Percentiles rank a stretch among this genome's conserved stretches.
These are phyloP conservation scores for Dicrurus megarhynchus DNA, from an alignment of 2,113 vertebrate genomes.

Conservation along the genomic window DNA sequence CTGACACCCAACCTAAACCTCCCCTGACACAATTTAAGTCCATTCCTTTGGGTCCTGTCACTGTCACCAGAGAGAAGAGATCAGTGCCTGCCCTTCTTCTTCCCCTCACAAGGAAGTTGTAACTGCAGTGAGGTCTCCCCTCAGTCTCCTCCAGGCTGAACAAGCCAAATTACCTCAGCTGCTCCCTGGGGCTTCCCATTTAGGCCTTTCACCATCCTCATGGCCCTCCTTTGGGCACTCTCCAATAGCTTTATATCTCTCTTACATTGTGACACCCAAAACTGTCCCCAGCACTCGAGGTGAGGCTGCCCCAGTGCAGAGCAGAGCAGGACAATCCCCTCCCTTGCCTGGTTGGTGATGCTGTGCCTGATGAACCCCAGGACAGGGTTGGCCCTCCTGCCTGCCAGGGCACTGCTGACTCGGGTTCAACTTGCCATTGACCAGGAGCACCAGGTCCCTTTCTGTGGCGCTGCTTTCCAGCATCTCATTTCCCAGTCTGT, in stretches of 20 bases:
- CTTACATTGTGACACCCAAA: not conserved
- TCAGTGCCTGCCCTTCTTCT: not conserved
- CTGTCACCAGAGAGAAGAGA: not conserved
- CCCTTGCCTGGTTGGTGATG: fast-evolving
- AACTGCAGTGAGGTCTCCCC: not conserved
- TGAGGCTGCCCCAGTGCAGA: not conserved
- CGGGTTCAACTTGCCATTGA: fast-evolving
- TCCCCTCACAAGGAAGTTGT: not conserved
- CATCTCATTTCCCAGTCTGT: not conserved
- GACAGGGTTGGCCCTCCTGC: not conserved
- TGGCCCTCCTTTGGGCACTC: not conserved
- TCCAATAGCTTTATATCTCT: not conserved
- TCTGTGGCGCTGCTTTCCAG: not conserved
- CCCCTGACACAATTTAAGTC: fast-evolving
- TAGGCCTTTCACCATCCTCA: fast-evolving
- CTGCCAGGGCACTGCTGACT: not conserved
- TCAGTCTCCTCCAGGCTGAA: not conserved
- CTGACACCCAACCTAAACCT: not conserved
- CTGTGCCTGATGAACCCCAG: not conserved
- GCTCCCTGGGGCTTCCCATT: fast-evolving
- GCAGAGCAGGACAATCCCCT: not conserved
- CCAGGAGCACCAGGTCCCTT: fast-evolving
- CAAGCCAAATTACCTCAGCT: not conserved
- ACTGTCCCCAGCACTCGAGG: not conserved
- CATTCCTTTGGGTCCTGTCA: fast-evolving